These are phyloP conservation scores for Cheracebus regulus DNA, from an alignment of 2,797 vertebrate genomes.

Conservation along the genomic window DNA sequence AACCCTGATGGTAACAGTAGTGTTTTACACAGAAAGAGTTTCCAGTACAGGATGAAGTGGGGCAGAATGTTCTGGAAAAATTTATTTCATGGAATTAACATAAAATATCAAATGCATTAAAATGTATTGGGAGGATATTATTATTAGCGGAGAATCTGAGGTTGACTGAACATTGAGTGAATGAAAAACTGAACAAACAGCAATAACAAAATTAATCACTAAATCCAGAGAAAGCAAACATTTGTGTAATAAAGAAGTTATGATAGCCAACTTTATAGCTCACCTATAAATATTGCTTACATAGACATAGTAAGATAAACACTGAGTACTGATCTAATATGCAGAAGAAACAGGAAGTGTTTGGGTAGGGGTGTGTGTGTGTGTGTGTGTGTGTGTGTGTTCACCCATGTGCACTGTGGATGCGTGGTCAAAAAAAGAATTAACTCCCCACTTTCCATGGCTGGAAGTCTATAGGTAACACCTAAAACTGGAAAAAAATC, in stretches of 20 bases:
- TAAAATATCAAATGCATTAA: background rate
- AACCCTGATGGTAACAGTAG: background rate
- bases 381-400: background rate
- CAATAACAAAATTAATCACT: background rate
- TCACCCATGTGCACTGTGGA: fast-evolving
- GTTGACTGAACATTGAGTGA: background rate
- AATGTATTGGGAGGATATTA: background rate
- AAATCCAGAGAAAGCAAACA: background rate
- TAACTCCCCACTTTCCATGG: background rate
- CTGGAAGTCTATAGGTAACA: background rate
- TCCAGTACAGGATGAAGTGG: background rate
- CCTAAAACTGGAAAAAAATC: background rate
- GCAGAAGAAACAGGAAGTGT: background rate
- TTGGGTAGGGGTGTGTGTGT: background rate
- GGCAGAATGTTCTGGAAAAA: background rate
- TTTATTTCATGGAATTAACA: background rate
- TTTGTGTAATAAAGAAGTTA: background rate
- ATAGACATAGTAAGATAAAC: background rate
- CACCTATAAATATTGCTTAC: background rate
- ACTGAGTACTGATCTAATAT: background rate
- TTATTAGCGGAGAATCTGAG: background rate
- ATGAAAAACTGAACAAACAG: background rate
- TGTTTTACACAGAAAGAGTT: background rate
- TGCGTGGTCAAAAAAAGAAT: background rate
- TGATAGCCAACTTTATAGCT: background rate